Conservation (phyloP, 2,888 invertebrate species). For the Andrena hattorfiana region DNA sequence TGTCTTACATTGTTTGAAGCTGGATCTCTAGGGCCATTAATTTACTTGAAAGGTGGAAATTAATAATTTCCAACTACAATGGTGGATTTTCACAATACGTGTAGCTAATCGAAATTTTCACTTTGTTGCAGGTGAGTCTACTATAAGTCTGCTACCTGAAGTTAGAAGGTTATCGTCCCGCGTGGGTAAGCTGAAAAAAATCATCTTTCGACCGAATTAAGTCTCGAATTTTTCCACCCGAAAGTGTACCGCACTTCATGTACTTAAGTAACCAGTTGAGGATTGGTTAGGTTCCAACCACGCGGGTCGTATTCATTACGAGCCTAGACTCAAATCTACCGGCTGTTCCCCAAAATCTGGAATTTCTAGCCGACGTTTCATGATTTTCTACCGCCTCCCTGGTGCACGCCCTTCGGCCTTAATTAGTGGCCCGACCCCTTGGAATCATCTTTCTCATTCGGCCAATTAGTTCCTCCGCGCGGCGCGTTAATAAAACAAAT, state of each 20-base stretch:
- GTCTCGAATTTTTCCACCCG: background rate
- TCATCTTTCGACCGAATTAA: background rate
- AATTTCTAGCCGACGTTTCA: background rate
- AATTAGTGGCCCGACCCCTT: slow-evolving; percentile 2
- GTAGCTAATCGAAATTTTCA: background rate
- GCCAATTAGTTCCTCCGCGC: slow-evolving; percentile 1
- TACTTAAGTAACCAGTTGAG: too few species aligned
- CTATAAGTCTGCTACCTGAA: background rate
- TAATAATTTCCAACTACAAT: too few species aligned
- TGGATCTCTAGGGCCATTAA: too few species aligned
- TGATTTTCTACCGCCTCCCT: background rate
- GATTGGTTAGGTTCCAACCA: too few species aligned
- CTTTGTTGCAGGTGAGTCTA: background rate
- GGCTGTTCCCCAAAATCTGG: background rate
- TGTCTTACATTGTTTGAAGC: too few species aligned
- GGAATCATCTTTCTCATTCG: slow-evolving; percentile 11
- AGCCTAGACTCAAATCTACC: background rate
- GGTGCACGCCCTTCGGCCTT: background rate
- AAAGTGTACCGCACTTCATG: background rate
- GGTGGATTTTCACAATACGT: background rate
- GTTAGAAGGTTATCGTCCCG: background rate
- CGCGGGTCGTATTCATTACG: background rate
- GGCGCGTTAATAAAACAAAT: slow-evolving; percentile 46
- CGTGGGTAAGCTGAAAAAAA: background rate
- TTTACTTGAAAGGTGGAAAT: too few species aligned